phyloP scores from a whole-genome alignment of 2,797 vertebrate species.

The Coendou prehensilis region DNA sequence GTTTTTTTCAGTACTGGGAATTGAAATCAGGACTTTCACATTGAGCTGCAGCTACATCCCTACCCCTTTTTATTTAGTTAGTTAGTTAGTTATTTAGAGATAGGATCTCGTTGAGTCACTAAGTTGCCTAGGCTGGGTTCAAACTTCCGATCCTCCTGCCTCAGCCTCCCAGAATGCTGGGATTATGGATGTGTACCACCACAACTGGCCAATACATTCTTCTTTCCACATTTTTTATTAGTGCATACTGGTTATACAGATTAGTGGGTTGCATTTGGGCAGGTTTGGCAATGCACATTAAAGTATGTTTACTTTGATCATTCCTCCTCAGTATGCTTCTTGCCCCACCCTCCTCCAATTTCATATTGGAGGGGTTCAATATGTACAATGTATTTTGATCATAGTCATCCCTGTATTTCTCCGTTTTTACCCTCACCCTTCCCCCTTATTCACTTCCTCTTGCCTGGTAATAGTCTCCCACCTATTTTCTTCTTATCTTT shows the following conservation, averaged over 20 bases:
- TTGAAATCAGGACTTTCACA: not conserved
- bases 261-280: not conserved
- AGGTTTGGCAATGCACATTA: too few relatives aligned
- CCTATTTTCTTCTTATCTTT: not conserved
- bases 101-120: not conserved
- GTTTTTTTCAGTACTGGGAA: not conserved
- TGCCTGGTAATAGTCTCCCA: not conserved
- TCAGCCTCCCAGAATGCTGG: not conserved
- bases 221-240: not conserved
- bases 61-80: not conserved
- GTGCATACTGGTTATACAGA: not conserved
- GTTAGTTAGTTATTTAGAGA: not conserved
- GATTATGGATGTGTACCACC: not conserved
- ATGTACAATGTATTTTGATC: not conserved
- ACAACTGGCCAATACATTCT: not conserved
- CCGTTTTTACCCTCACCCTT: not conserved
- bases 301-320: not conserved
- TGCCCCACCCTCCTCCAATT: not conserved
- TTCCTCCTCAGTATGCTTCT: not conserved
- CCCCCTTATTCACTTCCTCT: not conserved
- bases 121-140: not conserved
- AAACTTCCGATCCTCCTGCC: not conserved
- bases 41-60: not conserved
- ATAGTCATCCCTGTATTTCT: not conserved
- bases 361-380: not conserved